These are phyloP conservation scores for Rhodinocichla rosea DNA, from an alignment of 2,113 vertebrate genomes.

Conservation along the genomic window DNA sequence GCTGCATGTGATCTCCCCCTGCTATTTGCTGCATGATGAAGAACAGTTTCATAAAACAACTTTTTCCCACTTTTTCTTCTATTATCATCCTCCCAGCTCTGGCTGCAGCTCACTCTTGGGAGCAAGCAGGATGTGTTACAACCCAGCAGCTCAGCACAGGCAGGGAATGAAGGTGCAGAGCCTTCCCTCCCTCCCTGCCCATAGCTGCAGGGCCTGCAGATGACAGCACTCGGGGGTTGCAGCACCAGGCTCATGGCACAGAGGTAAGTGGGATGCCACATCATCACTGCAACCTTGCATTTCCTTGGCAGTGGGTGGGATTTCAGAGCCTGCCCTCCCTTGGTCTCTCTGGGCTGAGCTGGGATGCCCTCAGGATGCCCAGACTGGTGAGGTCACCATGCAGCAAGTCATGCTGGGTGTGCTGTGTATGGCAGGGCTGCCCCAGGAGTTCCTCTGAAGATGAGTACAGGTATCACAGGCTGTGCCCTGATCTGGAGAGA, in stretches of 20 bases:
- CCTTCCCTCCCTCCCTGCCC: not conserved
- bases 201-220: not conserved
- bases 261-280: not conserved
- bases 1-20: not conserved
- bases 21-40: not conserved
- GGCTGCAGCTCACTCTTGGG: not conserved
- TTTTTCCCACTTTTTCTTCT: not conserved
- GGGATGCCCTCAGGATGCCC: not conserved
- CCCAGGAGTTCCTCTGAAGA: not conserved
- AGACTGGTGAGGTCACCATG: accelerated
- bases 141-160: not conserved
- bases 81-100: not conserved
- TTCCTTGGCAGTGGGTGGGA: not conserved
- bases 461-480: not conserved
- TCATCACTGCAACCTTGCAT: not conserved
- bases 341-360: not conserved
- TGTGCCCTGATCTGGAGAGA: not conserved
- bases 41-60: not conserved
- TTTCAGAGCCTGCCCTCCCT: not conserved
- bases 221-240: accelerated
- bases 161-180: not conserved
- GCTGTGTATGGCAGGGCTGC: not conserved
- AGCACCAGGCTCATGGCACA: not conserved
- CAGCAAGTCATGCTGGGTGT: accelerated
- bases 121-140: not conserved